Conservation (phyloP, 2,797 vertebrate genomes). For the Chelon labrosus region DNA sequence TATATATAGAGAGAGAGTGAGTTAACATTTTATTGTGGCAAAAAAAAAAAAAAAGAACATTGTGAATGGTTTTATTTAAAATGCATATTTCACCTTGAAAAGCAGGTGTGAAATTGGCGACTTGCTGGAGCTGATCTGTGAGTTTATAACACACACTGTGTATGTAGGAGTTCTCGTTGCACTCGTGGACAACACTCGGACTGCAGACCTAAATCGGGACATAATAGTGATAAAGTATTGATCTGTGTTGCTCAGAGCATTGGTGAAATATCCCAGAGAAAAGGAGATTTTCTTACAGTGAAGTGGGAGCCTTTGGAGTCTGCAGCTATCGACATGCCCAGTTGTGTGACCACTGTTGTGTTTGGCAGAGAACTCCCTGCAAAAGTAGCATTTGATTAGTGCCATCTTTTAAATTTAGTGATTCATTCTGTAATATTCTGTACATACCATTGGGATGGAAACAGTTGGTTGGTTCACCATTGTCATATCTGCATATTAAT, state of each 20-base stretch:
- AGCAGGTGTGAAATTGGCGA: slow-evolving; percentile 52
- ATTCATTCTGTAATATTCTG: background rate
- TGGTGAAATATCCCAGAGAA: background rate
- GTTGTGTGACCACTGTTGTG: slow-evolving; percentile 43
- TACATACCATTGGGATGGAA: slow-evolving; percentile 47
- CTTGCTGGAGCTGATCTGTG: slow-evolving; percentile 13
- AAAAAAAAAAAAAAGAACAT: no score
- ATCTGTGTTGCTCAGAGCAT: background rate
- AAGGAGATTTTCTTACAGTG: slow-evolving; percentile 57
- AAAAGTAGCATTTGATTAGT: slow-evolving; percentile 25
- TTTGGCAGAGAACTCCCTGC: slow-evolving; percentile 15
- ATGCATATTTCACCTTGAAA: slow-evolving; percentile 82
- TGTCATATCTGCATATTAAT: slow-evolving; percentile 66
- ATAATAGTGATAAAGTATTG: background rate
- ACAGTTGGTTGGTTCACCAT: slow-evolving; percentile 20
- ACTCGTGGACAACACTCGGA: slow-evolving; percentile 79
- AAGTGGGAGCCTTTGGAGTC: slow-evolving; percentile 33
- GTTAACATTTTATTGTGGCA: no score
- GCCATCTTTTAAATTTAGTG: background rate
- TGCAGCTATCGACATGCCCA: slow-evolving; percentile 72
- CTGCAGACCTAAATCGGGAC: slow-evolving; percentile 84
- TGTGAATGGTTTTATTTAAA: no score
- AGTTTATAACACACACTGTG: slow-evolving; percentile 86
- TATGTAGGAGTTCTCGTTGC: slow-evolving; percentile 85
- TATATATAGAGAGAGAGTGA: background rate